phyloP scores from a whole-genome alignment of 2,113 vertebrate species.

The Raja brachyura region DNA sequence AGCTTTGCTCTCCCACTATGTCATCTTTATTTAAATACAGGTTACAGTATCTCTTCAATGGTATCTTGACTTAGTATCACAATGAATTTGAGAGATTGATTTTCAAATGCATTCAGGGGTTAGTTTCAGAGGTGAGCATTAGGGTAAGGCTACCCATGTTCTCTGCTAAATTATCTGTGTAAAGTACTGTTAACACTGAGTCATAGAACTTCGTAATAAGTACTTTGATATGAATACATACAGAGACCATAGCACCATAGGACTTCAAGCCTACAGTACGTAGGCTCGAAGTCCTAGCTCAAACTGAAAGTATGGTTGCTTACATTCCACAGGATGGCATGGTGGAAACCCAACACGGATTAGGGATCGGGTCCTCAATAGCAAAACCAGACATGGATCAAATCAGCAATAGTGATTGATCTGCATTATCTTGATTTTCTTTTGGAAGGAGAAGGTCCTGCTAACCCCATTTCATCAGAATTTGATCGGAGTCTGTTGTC shows the following conservation, averaged over 20 bases:
- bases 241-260: too few relatives aligned
- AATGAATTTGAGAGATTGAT: not conserved
- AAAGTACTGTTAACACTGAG: too few relatives aligned
- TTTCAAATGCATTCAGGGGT: not conserved
- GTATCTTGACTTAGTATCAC: conserved; percentile 11
- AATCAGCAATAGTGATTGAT: too few relatives aligned
- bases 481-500: not conserved
- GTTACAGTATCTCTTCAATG: not conserved
- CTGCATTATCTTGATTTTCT: not conserved
- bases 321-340: too few relatives aligned
- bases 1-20: not conserved
- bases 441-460: not conserved
- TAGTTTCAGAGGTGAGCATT: not conserved
- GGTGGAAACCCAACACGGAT: too few relatives aligned
- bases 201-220: too few relatives aligned
- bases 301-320: too few relatives aligned
- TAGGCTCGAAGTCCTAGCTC: too few relatives aligned
- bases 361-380: too few relatives aligned
- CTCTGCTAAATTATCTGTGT: not conserved
- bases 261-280: too few relatives aligned
- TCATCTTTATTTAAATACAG: not conserved
- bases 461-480: not conserved
- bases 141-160: not conserved
- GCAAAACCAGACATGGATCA: too few relatives aligned
- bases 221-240: too few relatives aligned